These are phyloP conservation scores for Holothuria leucospilota DNA, from an alignment of 53 echinoderm and acorn worm species.

Conservation along the genomic window DNA sequence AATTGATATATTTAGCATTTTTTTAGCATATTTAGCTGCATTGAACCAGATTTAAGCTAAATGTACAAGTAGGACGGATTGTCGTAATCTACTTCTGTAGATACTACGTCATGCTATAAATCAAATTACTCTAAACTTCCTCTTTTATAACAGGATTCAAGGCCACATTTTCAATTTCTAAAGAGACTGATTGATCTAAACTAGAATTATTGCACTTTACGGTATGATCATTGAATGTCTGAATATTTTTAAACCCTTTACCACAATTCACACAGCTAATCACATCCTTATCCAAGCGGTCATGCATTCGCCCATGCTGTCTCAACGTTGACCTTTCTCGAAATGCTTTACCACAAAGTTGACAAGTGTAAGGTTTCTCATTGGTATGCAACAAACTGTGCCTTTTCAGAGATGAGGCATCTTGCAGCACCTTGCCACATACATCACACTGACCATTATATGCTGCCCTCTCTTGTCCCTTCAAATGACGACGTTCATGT, in stretches of 20 bases:
- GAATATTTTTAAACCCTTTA: background rate
- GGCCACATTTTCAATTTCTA: slow-evolving; percentile 44
- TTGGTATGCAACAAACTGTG: slow-evolving; percentile 21
- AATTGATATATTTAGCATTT: too few species aligned
- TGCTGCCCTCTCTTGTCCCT: slow-evolving; percentile 19
- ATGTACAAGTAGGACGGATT: too few species aligned
- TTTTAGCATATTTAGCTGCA: too few species aligned
- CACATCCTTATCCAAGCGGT: background rate
- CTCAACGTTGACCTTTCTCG: slow-evolving; percentile 18
- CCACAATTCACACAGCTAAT: slow-evolving; percentile 1
- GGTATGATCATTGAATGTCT: slow-evolving; percentile 1
- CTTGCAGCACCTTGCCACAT: slow-evolving; percentile 33
- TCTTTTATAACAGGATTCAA: background rate
- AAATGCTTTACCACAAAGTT: slow-evolving; percentile 22
- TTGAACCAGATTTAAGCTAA: too few species aligned
- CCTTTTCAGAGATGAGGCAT: slow-evolving; percentile 15
- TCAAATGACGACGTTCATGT: slow-evolving; percentile 24
- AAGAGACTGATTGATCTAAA: background rate
- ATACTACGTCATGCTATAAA: too few species aligned
- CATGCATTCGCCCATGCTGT: slow-evolving; percentile 26
- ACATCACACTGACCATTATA: slow-evolving; percentile 39
- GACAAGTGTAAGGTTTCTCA: slow-evolving; percentile 7
- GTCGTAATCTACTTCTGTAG: too few species aligned
- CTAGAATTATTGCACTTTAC: background rate
- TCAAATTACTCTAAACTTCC: background rate